Conservation (phyloP, 1,140 invertebrate species). For the Zeugodacus cucurbitae region DNA sequence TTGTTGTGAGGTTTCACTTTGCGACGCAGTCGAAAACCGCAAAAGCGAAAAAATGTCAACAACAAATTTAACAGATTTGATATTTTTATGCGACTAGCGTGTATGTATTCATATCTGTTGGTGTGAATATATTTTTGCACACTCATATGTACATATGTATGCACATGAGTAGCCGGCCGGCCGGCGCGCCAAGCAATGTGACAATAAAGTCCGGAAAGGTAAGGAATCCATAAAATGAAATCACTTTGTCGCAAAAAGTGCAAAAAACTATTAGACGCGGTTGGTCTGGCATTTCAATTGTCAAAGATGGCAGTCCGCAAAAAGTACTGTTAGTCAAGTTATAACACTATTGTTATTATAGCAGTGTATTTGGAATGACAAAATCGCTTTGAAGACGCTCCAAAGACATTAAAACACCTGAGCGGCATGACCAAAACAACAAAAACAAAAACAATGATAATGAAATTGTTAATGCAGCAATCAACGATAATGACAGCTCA, state of each 20-base stretch:
- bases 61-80: neutral
- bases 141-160: no score
- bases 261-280: neutral
- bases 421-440: neutral
- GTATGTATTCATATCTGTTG: no score
- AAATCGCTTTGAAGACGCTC: neutral
- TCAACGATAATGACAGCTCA: constrained; percentile 1
- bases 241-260: neutral
- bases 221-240: no score
- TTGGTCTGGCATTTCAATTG: neutral
- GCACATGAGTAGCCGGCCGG: no score
- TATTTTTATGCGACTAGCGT: neutral
- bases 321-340: neutral
- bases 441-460: neutral
- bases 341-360: neutral
- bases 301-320: neutral
- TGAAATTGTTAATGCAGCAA: neutral
- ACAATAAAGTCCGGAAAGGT: neutral
- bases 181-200: no score
- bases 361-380: neutral
- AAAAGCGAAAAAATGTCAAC: neutral
- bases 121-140: no score
- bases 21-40: constrained; percentile 13
- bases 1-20: neutral
- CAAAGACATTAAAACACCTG: neutral